A percentile compares a stretch with the other conserved stretches of the same genome.
phyloP scores from a whole-genome alignment of 2,113 vertebrate genomes.

The Ancistrus triradiatus region DNA sequence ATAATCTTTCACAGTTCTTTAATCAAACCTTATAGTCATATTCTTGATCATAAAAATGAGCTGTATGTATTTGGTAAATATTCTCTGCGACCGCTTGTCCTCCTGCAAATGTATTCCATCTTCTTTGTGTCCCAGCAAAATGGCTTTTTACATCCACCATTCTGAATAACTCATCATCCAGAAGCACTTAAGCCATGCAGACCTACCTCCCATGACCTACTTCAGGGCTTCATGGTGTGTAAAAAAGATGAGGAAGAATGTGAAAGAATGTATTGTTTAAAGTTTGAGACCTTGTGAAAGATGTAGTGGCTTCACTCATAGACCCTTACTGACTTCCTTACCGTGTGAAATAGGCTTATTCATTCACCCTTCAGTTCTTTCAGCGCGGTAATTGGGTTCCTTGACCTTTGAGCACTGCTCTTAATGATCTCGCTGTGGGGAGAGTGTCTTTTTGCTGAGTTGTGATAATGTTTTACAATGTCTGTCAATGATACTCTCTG shows the following conservation, averaged over 20 bases:
- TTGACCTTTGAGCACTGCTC: slow-evolving; percentile 22
- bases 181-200: no score
- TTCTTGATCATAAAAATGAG: no score
- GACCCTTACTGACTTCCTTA: slow-evolving; percentile 33
- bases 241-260: neutral
- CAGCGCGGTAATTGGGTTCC: slow-evolving; percentile 47
- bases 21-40: no score
- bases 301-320: slow-evolving; percentile 11
- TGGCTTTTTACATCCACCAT: no score
- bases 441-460: neutral
- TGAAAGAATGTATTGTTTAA: slow-evolving; percentile 24
- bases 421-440: neutral
- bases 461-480: no score
- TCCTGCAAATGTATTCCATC: no score
- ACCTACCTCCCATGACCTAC: no score
- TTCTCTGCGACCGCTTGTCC: no score
- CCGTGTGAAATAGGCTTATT: slow-evolving; percentile 47
- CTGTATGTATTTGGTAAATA: no score
- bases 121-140: no score
- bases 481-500: neutral
- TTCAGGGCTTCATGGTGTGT: neutral
- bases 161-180: no score
- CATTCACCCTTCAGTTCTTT: slow-evolving; percentile 30
- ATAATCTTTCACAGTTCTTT: no score
- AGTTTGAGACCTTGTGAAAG: slow-evolving; percentile 28